Evolutionary conservation across 2,888 invertebrate species (phyloP), one percentile per base, ranked within the genome.

Genomic region (Acrocera orbiculus): DNA sequence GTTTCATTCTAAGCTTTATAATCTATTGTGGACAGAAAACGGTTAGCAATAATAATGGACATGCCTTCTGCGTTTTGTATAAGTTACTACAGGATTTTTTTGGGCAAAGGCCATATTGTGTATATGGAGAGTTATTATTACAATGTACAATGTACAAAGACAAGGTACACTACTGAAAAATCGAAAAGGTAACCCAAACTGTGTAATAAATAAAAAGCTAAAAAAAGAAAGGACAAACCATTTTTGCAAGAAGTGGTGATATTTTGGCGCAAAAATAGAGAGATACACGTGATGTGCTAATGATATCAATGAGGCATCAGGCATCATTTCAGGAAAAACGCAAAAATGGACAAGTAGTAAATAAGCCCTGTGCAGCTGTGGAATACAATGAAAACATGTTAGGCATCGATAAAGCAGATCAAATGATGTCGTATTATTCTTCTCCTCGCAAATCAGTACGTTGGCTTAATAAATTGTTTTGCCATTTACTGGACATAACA

Each of bases 341-440:
- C 26, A 25, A 17, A 26, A 15, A 16, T 26, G 32, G 32, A 11
- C 5, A 32, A 16, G 16, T 25, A 7, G 8, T 16, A 32, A 16
- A 26, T 14, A 32, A 32, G n/a, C 32, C 16, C 17, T 11, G 14
- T 8, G 4, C 14, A 24, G 17, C 16, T 5, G 32, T 26, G 4
- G 25, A 25, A 9, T 32, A 32, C 17, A 32, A 32, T 26, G 26
- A 32, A 3, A 32, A 26, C 25, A 32, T 32, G 32, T 25, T 17
- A 6, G 32, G 26, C 24, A 26, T 32, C 4, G 26, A 32, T 13
- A 32, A 6, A n/a, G n/a, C n/a, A n/a, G n/a, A n/a, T n/a, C n/a
- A n/a, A n/a, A n/a, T n/a, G n/a, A n/a, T n/a, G n/a, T 23, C 24
- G 14, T 29, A 16, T 29, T 34, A 28, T 28, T 34, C 34, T 27